These are phyloP conservation scores for Polyploca ridens DNA, from an alignment of 2,888 invertebrate species.

Conservation along the genomic window DNA sequence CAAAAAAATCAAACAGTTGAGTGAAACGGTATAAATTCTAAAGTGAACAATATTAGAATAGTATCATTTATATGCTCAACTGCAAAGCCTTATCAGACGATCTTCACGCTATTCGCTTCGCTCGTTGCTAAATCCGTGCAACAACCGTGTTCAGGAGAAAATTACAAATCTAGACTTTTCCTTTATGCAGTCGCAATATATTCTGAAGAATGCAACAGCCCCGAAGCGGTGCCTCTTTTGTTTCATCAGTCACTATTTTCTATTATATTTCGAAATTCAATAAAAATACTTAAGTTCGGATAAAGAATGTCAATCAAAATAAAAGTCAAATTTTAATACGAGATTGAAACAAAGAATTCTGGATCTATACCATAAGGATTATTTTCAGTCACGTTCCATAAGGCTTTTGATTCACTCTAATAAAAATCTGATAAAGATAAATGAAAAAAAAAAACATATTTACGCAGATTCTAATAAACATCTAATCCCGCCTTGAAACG, in stretches of 20 bases:
- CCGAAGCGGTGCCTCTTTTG: neutral
- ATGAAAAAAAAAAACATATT: neutral
- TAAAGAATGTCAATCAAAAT: neutral
- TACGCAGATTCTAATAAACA: too few relatives aligned
- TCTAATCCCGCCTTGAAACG: too few relatives aligned
- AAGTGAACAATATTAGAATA: neutral
- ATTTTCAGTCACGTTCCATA: too few relatives aligned
- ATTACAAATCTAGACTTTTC: neutral
- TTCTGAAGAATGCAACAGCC: neutral
- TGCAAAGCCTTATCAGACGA: conserved; percentile 35
- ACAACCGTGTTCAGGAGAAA: conserved; percentile 3
- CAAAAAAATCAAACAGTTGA: too few relatives aligned
- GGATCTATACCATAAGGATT: too few relatives aligned
- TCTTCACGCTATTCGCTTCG: conserved; percentile 45
- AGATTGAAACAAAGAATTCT: too few relatives aligned
- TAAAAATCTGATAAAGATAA: neutral
- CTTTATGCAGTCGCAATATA: conserved; percentile 1
- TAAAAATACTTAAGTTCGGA: neutral
- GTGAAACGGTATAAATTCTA: neutral
- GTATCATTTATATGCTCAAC: conserved; percentile 12
- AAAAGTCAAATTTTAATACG: neutral
- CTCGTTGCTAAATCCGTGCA: conserved; percentile 18
- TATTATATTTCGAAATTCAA: too few relatives aligned
- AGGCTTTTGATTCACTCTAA: too few relatives aligned
- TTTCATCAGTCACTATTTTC: too few relatives aligned